Evolutionary conservation across 1,140 invertebrate species (phyloP), one percentile per base, ranked within the genome.

Genomic region (Sweltsa coloradensis): DNA sequence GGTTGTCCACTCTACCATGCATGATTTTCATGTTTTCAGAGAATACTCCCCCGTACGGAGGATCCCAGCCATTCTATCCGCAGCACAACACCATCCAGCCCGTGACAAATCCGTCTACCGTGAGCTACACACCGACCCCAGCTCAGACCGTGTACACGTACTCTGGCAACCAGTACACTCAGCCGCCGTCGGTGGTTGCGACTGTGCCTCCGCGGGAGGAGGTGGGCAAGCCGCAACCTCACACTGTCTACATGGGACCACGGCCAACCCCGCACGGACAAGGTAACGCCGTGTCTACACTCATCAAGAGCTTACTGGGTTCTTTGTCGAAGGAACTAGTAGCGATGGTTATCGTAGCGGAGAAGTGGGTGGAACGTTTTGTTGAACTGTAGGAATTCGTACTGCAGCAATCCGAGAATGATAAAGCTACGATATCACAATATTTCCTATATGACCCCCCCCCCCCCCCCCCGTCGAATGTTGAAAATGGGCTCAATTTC

Each of bases 81-180:
- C 52, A 48, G 55, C 57, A 23, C 48, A 62, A n/a, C 60, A 64
- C 36, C 59, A 57, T n/a, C n/a, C 26, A 64, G 58, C 60, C 62
- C 63, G 47, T 66, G 60, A 47, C 60, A 21, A 52, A 60, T 21
- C 60, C 62, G 25, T 47, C 51, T n/a, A 47, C 49, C 6, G 40
- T 53, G 3, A 62, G 51, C 51, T 68, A 66, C 50, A 63, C 64
- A 43, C 60, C 63, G 25, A 55, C 63, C 7, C 48, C 55, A n/a
- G 51, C 52, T 14, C 63, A 63, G 45, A 60, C 56, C 16, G 61
- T 63, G 4, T 66, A 65, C 40, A 61, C 55, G 43, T 65, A 65
- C 54, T 56, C 57, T 11, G 52, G 57, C 36, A 60, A 65, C 16
- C 57, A 58, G 3, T 64, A 67, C 16, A 63, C 66, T 29, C 58